phyloP scores from a whole-genome alignment of 2,888 invertebrate genomes.

The Tholera decimalis region DNA sequence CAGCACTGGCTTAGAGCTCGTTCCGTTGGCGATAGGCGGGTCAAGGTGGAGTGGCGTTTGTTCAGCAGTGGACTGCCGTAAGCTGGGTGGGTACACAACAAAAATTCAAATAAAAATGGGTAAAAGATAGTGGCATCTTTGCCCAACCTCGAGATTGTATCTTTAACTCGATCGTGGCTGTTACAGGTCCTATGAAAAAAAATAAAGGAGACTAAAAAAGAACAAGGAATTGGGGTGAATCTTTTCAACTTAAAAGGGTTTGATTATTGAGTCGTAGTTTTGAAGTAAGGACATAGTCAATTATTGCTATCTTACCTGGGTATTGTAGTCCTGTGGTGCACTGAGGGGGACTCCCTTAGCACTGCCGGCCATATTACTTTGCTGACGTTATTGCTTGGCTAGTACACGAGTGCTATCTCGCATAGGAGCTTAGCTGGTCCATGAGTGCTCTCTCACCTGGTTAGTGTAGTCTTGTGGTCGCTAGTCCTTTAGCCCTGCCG shows the following conservation, averaged over 20 bases:
- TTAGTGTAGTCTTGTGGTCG: conserved; percentile 1
- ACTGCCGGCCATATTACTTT: too few species aligned
- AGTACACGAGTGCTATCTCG: too few species aligned
- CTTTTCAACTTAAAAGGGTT: conserved; percentile 1
- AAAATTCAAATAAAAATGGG: conserved; percentile 15
- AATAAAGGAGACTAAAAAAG: background rate
- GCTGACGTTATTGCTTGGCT: too few species aligned
- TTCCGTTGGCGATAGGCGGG: conserved; percentile 34
- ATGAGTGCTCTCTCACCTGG: conserved; percentile 73
- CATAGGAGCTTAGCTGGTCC: conserved; percentile 21
- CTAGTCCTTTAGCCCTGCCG: background rate
- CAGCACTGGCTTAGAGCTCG: conserved; percentile 30
- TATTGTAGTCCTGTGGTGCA: background rate
- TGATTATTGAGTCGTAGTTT: background rate
- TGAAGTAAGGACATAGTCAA: background rate
- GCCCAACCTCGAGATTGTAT: background rate
- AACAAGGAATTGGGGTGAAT: background rate
- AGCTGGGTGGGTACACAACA: conserved; percentile 41
- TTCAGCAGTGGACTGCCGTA: conserved; percentile 23
- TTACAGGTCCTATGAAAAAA: background rate
- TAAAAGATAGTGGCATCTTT: background rate
- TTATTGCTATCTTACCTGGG: too few species aligned
- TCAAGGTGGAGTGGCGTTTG: conserved; percentile 24
- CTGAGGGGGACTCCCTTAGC: background rate
- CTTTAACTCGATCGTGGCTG: background rate